Evolutionary conservation across 1,140 invertebrate species (phyloP).

Genomic region (Drosophila paulistorum): DNA sequence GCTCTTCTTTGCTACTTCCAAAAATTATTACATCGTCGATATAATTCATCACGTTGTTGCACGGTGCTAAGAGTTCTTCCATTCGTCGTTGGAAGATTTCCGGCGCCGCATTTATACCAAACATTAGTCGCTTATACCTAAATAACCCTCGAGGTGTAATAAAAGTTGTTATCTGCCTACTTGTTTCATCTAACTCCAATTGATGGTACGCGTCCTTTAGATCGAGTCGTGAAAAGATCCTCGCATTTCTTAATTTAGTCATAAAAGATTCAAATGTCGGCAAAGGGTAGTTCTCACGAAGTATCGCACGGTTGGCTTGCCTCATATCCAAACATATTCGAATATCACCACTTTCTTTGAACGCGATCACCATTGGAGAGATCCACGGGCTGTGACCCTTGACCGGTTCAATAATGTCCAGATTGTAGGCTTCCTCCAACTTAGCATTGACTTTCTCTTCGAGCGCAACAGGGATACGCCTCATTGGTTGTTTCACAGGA

Average conservation of each 20-base stretch:
- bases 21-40: background rate
- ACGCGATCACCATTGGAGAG: background rate
- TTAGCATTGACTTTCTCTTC: too few species aligned
- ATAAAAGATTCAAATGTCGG: slow-evolving; percentile 11
- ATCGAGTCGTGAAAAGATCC: background rate
- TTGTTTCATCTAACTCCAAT: too few species aligned
- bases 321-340: background rate
- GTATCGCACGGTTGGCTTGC: background rate
- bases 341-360: too few species aligned
- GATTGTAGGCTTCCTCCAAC: too few species aligned
- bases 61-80: background rate
- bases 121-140: background rate
- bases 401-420: too few species aligned
- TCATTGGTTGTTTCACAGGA: slow-evolving; percentile 1
- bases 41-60: background rate
- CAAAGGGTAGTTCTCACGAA: slow-evolving; percentile 11
- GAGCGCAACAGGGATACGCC: slow-evolving; percentile 2
- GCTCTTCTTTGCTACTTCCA: background rate
- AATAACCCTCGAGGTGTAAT: background rate
- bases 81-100: background rate
- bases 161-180: background rate
- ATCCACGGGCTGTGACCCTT: too few species aligned
- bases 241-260: background rate
- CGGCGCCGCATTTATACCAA: background rate
- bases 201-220: background rate